Percentiles rank a stretch among this genome's conserved stretches.
These are phyloP conservation scores for Sarcophaga bullata DNA, from an alignment of 1,140 invertebrate genomes.

Conservation along the genomic window DNA sequence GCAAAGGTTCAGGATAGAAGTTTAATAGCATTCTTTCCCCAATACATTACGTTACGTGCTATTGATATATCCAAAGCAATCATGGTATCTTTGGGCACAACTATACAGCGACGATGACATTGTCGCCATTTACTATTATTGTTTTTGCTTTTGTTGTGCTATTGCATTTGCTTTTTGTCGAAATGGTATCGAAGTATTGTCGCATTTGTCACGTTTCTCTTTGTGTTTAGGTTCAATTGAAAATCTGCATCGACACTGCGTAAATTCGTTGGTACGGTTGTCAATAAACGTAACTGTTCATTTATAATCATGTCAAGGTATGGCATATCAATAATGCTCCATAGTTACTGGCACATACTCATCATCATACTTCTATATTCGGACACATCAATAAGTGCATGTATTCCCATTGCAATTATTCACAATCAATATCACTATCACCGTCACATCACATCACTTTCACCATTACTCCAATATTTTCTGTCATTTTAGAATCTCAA, in stretches of 20 bases:
- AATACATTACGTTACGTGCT: slow-evolving; percentile 58
- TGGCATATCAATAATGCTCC: slow-evolving; percentile 55
- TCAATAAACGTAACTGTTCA: slow-evolving; percentile 57
- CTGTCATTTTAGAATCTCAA: background rate
- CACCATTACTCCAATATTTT: background rate
- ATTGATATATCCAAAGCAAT: slow-evolving; percentile 59
- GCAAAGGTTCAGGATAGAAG: slow-evolving; percentile 81
- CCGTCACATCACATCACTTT: background rate
- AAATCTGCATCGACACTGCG: slow-evolving; percentile 59
- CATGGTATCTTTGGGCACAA: slow-evolving; percentile 57
- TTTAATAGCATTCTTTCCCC: slow-evolving; percentile 72
- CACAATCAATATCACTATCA: background rate
- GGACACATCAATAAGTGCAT: background rate
- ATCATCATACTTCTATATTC: background rate
- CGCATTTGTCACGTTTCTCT: background rate
- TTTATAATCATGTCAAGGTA: slow-evolving; percentile 60
- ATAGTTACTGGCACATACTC: background rate
- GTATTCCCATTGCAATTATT: too few relatives aligned
- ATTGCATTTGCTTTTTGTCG: background rate
- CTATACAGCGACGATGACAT: background rate
- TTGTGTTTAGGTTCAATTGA: slow-evolving; percentile 43
- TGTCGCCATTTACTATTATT: too few relatives aligned
- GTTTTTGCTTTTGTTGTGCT: background rate
- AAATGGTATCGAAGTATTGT: background rate
- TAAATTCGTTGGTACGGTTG: slow-evolving; percentile 62